A percentile compares a stretch with the other conserved stretches of the same genome.
phyloP scores from a whole-genome alignment of 1,140 invertebrate genomes.

The Ips typographus region DNA sequence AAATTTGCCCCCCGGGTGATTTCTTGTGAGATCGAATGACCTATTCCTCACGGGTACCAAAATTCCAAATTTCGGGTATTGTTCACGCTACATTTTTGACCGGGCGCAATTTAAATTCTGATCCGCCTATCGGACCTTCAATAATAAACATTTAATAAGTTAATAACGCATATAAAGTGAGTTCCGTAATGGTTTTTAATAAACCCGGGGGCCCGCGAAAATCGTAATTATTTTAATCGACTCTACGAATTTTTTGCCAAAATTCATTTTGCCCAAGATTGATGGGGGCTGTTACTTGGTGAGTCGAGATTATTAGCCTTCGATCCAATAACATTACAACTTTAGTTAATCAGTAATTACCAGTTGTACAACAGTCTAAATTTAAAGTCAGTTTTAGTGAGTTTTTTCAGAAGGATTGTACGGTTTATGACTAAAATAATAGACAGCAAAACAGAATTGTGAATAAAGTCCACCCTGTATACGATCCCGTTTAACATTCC shows the following conservation, averaged over 20 bases:
- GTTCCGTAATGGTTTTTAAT: slow-evolving; percentile 22
- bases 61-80: background rate
- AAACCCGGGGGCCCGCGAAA: slow-evolving; percentile 13
- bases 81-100: slow-evolving; percentile 5
- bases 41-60: background rate
- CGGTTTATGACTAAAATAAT: no score
- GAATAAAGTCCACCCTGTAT: background rate
- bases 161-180: slow-evolving; percentile 24
- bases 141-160: slow-evolving; percentile 25
- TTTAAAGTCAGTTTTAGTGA: no score
- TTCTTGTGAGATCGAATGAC: background rate
- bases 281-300: slow-evolving; percentile 9
- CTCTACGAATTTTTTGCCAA: slow-evolving; percentile 11
- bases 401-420: no score
- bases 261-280: slow-evolving; percentile 17
- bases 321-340: no score
- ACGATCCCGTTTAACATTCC: slow-evolving; percentile 12
- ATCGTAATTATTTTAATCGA: slow-evolving; percentile 23
- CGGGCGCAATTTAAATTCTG: slow-evolving; percentile 5
- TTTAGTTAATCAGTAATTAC: no score
- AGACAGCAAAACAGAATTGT: no score
- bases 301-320: background rate
- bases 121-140: slow-evolving; percentile 19
- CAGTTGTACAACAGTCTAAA: no score
- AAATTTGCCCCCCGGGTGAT: no score